Base-by-base conservation (phyloP, 1,140 invertebrate species). In the Stenopsyche tienmushanensis region DNA sequence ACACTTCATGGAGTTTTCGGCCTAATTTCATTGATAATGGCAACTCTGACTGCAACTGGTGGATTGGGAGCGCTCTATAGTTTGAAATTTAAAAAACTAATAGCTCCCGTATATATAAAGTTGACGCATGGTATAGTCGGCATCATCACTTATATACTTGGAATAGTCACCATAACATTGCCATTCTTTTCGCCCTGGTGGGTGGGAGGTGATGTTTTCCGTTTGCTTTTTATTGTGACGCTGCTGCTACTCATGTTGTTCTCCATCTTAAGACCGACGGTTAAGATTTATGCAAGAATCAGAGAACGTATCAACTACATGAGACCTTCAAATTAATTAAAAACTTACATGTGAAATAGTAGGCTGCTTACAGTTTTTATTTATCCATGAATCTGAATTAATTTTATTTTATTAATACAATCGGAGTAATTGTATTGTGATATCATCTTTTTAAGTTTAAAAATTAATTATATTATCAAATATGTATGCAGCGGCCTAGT, bases 261-360 rank as follows among this genome's bases (percentile, higher is more conserved):
- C 9, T 80, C 79, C 17, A 70, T 79, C 60, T 66, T 80, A 59
- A 72, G 80, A 41, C 80, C 80, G 5, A 72, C 69, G 39, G 70
- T 80, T 21, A 81, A 80, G 72, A 72, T 80, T 18, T 80, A 77
- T 72, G 77, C 78, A 60, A 76, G 80, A 29, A 64, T 81, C 3
- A 76, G 75, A 67, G 80, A 81, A 72, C 74, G 76, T 65, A 62
- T 80, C 8, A 41, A 39, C 13, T 67, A 67, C 44, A 44, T 64
- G 9, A 41, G 62, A 29, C 29, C 65, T 45, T 26, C 68, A 1
- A 62, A 45, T 45, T 69, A 66, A 69, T 55, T 3, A 20, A 21
- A n/a, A n/a, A n/a, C n/a, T n/a, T n/a, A n/a, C n/a, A n/a, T n/a
- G n/a, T n/a, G n/a, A n/a, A n/a, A n/a, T n/a, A n/a, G n/a, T n/a